These are phyloP conservation scores for Eufriesea mexicana DNA, from an alignment of 1,140 invertebrate species.

Conservation along the genomic window DNA sequence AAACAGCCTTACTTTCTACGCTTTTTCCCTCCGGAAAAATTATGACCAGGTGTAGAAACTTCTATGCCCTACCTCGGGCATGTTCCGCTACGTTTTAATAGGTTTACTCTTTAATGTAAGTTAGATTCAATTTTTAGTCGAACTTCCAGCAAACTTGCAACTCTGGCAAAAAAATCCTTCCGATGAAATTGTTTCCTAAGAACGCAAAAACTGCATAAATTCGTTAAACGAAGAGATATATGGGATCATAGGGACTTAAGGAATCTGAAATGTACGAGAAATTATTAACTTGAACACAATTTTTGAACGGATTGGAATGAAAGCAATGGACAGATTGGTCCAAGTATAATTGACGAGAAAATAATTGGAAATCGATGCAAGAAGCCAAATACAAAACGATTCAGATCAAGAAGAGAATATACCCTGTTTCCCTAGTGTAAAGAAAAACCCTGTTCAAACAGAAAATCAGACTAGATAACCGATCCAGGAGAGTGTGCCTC, in stretches of 20 bases:
- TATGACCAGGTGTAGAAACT: slow-evolving; percentile 2
- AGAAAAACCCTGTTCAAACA: too few relatives aligned
- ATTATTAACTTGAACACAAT: not conserved
- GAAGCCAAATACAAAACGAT: not conserved
- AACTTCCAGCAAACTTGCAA: not conserved
- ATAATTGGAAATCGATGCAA: not conserved
- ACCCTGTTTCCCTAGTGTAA: too few relatives aligned
- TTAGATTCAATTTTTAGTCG: slow-evolving; percentile 34
- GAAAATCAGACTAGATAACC: too few relatives aligned
- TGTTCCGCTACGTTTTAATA: slow-evolving; percentile 7
- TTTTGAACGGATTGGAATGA: not conserved
- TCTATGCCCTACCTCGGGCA: not conserved
- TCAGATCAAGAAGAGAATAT: too few relatives aligned
- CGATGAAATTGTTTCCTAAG: not conserved
- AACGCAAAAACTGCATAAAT: not conserved
- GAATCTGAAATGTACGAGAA: not conserved
- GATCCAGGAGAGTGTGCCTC: too few relatives aligned
- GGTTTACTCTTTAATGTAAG: slow-evolving; percentile 3
- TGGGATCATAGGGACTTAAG: too few relatives aligned
- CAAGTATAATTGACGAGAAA: not conserved
- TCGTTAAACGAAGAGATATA: not conserved
- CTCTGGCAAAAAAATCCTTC: not conserved
- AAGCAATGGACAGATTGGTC: not conserved
- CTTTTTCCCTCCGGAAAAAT: not conserved
- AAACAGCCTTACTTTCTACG: not conserved